These are phyloP conservation scores for Archips crataeganus DNA, from an alignment of 2,888 invertebrate genomes.

Conservation along the genomic window DNA sequence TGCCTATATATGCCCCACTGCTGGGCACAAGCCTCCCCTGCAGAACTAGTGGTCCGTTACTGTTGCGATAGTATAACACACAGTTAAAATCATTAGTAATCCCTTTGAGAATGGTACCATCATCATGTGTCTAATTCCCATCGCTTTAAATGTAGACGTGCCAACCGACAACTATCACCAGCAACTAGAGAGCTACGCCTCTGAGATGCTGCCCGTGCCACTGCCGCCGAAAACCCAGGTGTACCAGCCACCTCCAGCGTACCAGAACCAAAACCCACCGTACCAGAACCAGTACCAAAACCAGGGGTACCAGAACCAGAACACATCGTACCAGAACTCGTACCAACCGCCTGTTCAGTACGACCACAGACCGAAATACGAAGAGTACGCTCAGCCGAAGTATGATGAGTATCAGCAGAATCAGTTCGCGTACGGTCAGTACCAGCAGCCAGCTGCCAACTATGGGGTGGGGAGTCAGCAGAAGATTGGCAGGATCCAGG, in stretches of 20 bases:
- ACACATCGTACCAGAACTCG: constrained; percentile 48
- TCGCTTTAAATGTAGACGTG: constrained; percentile 60
- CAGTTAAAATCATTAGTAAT: background rate
- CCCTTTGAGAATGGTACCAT: constrained; percentile 21
- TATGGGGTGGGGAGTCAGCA: constrained; percentile 59
- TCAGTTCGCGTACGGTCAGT: constrained; percentile 55
- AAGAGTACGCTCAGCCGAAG: constrained; percentile 44
- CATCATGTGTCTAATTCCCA: constrained; percentile 53
- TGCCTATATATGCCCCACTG: too few species aligned
- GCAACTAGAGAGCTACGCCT: constrained; percentile 80
- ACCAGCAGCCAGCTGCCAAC: constrained; percentile 55
- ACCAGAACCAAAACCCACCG: constrained; percentile 56
- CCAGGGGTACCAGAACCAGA: constrained; percentile 32
- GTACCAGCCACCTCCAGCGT: constrained; percentile 50
- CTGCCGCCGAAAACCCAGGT: constrained; percentile 67
- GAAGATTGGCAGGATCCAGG: constrained; percentile 91
- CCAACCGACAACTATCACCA: constrained; percentile 79
- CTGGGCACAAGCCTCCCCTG: too few species aligned
- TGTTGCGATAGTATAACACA: background rate
- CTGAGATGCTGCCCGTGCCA: constrained; percentile 74
- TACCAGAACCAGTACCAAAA: constrained; percentile 67
- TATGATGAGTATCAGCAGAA: constrained; percentile 54
- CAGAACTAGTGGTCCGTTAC: background rate
- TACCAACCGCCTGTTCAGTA: constrained; percentile 51
- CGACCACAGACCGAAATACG: constrained; percentile 48